Base-by-base conservation (phyloP, 2,797 vertebrate species). In the Oreochromis grahami region DNA sequence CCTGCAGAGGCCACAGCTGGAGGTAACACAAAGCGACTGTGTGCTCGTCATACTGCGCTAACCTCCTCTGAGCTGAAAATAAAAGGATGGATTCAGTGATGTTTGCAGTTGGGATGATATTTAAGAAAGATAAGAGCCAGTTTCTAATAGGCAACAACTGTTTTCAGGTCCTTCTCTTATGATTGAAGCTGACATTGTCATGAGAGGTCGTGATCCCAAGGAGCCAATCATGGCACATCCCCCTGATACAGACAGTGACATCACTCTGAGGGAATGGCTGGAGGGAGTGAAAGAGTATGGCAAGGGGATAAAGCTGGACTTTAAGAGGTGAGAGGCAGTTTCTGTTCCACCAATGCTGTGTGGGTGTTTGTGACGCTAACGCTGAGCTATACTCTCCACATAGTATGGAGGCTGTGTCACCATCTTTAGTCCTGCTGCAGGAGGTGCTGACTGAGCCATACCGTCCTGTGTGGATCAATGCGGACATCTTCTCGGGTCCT, bases 261-360 rank as follows among this genome's bases (percentile, higher is more conserved):
- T 97, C 88, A 97, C 97, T 0, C 91, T 99, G 74, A 92, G 88
- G 80, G 97, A 98, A 17, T 99, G 98, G 97, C 95, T 99, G 70
- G 50, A 93, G 48, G 94, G 79, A 78, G 95, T 98, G 19, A 88
- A 78, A 36, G 60, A 48, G 32, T 96, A 95, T 10, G 24, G 91
- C 29, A 98, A 98, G 91, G 98, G 98, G 85, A 97, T 99, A 77
- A 99, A 99, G 87, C 95, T 99, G 65, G 98, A 99, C 91, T 99
- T 99, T 81, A 99, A 99, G 95, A 98, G 98, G 98, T 98, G 82
- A 86, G 88, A 21, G 0, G 1, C 13, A 2, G 10, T 13, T 41
- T 11, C 2, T 21, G 11, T 15, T n/a, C 7, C 24, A 19, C 15
- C 5, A 29, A 12, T 21, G 3, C 13, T 52, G 10, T 60, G 58